phyloP scores from a whole-genome alignment of 1,140 invertebrate species.

The Homarus americanus region DNA sequence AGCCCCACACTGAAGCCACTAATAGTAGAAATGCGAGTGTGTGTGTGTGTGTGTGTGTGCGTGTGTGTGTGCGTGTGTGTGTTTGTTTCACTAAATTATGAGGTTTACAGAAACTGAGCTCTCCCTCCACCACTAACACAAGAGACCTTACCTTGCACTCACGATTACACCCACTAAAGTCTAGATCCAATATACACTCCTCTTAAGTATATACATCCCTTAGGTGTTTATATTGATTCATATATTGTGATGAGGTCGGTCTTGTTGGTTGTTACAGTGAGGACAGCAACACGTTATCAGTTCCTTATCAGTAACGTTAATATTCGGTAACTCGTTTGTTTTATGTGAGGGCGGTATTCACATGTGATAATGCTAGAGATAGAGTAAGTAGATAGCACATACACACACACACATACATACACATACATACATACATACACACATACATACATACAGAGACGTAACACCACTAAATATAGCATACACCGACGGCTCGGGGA shows the following conservation, averaged over 20 bases:
- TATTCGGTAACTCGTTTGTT: background rate
- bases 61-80: background rate
- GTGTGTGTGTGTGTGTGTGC: constrained; percentile 2
- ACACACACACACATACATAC: background rate
- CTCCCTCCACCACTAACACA: background rate
- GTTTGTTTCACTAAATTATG: no score
- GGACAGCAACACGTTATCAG: no score
- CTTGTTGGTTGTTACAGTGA: no score
- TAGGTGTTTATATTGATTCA: background rate
- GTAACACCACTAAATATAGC: background rate
- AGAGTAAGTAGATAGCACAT: background rate
- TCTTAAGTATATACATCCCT: background rate
- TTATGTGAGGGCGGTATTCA: background rate
- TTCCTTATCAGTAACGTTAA: no score
- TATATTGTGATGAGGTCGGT: background rate
- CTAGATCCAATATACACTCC: background rate
- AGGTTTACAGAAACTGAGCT: background rate
- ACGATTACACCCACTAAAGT: background rate
- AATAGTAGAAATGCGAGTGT: background rate
- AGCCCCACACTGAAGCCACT: background rate
- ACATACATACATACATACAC: background rate
- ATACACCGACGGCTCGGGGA: no score
- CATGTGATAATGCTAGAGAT: background rate
- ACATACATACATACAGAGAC: no score
- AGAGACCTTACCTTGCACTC: background rate